Evolutionary conservation across 2,888 invertebrate genomes (phyloP), one percentile per base, ranked within the genome.

Genomic region (Pocota personata): DNA sequence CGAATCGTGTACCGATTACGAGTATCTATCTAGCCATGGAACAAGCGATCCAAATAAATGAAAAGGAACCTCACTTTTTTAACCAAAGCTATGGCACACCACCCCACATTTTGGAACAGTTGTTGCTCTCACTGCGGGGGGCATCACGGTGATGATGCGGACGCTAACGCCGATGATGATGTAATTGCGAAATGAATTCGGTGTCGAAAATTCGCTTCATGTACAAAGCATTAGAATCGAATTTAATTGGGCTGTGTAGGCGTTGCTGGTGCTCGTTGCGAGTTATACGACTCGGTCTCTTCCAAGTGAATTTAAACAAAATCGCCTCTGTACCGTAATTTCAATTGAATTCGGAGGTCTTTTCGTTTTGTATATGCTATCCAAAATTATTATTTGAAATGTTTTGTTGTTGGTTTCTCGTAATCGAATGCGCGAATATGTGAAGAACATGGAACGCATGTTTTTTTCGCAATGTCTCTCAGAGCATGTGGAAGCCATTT

Each of bases 151-250:
- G 43, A 67, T 69, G 69, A 57, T 35, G 66, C 19, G 1, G 32
- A 64, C 12, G 21, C 30, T 46, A 43, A 27, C 16, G 66, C 35
- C 14, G 30, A 32, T 27, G 82, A 58, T 82, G 82, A 82, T 82
- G 82, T 82, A 82, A 82, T 82, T 82, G 77, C 82, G 32, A 77
- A 77, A 69, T 64, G 40, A 82, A 35, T 71, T 71, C 57, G 71
- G 77, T 78, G 71, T 78, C 58, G 78, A 78, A 78, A 77, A 72
- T 76, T 67, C 37, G 16, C 43, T 60, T 64, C 57, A 40, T 62
- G 46, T 48, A 37, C 19, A 57, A 32, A 48, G 16, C 43, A 50
- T 24, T 57, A 12, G 52, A 73, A 30, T 48, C 64, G 30, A 57
- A 35, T 50, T 37, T 32, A 78, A 72, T 66, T 37, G 50, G 71